Evolutionary conservation across 23 tunicate genomes (phyloP), one percentile per base, ranked within the genome.

Genomic region (Ascidia mentula): DNA sequence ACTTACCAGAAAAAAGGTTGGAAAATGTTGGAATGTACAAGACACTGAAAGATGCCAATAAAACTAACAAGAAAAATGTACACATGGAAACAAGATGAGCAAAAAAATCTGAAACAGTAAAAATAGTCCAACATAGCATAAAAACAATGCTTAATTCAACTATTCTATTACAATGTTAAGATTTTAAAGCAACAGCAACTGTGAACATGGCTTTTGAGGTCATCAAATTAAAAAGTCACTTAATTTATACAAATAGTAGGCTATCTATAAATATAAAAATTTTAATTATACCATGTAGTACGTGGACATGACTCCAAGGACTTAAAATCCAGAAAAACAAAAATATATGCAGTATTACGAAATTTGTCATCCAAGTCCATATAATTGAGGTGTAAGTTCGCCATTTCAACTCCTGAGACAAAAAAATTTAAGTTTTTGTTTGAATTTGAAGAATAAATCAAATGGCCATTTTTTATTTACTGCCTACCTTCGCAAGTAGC

Each of bases 331-430:
- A 82, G 1, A 73, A 39, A 46, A 82, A 69, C 24, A 82, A 59
- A 53, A 82, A 82, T 0, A 6, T 72, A 45, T 18, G 39, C 34
- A 73, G 34, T 12, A 82, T 42, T 45, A 34, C 8, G 53, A 73
- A 69, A 34, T 28, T 82, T 18, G 73, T 32, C 9, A 72, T 26
- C 42, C 76, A 82, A 18, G 73, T 34, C 86, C 86, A 82, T 0
- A 73, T 42, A 32, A 37, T 72, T 72, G 70, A 13, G 30, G 79
- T 71, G 34, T 36, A 36, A 0, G 73, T 45, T 73, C 86, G 42
- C 79, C 79, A 82, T 46, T 36, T 73, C 31, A 45, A 45, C 36
- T 82, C 86, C 86, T 82, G 85, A 40, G 40, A 81, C 35, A 38
- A 38, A 12, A 53, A 53, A 5, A 53, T 15, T 9, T 15, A 42